Conservation (phyloP, 1,140 invertebrate genomes). For the Bombus picipes region DNA sequence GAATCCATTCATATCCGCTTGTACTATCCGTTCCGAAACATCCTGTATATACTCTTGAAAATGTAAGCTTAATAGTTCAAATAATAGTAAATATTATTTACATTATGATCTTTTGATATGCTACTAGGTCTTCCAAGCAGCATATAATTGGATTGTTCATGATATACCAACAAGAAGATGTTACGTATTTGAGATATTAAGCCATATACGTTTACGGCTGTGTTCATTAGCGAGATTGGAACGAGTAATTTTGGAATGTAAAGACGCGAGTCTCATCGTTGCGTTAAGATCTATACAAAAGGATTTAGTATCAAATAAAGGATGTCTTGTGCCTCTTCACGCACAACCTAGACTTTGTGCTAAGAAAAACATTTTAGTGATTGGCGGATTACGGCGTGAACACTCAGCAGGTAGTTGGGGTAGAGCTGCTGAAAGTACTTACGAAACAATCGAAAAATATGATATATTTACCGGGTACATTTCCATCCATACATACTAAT, state of each 20-base stretch:
- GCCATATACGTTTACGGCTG: constrained; percentile 92
- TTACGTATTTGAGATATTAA: constrained; percentile 94
- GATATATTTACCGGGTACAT: constrained; percentile 89
- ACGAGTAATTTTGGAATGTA: constrained; percentile 90
- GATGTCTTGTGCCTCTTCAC: constrained; percentile 89
- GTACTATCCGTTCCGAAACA: too few species aligned
- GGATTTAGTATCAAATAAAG: constrained; percentile 90
- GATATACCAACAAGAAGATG: constrained; percentile 90
- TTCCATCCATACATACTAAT: neutral
- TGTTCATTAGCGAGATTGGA: constrained; percentile 92
- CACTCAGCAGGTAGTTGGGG: constrained; percentile 85
- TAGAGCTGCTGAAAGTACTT: constrained; percentile 88
- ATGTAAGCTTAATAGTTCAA: neutral
- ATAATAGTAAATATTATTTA: constrained; percentile 1
- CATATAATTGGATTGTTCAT: constrained; percentile 94
- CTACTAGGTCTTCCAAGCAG: constrained; percentile 92
- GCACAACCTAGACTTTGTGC: constrained; percentile 91
- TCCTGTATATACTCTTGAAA: neutral
- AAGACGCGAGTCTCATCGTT: constrained; percentile 91
- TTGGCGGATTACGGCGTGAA: constrained; percentile 94
- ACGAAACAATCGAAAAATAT: constrained; percentile 91
- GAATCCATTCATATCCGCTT: too few species aligned
- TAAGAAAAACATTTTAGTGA: constrained; percentile 94
- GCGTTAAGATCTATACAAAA: constrained; percentile 91
- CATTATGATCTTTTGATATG: constrained; percentile 9